phyloP scores from a whole-genome alignment of 1,140 invertebrate genomes.

The Aricia agestis region DNA sequence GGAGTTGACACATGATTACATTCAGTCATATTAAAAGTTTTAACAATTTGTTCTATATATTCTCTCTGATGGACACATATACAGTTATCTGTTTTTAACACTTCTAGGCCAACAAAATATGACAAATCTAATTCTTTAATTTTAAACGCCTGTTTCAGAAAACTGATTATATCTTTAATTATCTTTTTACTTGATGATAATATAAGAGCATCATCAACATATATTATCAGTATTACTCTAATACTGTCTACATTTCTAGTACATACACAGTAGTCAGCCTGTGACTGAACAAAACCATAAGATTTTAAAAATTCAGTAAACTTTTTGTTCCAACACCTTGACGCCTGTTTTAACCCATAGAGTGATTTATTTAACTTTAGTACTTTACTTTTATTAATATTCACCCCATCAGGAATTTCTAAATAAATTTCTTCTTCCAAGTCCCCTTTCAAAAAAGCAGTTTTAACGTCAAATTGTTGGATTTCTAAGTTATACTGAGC shows the following conservation, averaged over 20 bases:
- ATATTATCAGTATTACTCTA: too few relatives aligned
- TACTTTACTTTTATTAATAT: constrained; percentile 17
- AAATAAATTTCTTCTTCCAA: constrained; percentile 49
- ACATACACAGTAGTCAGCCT: constrained; percentile 37
- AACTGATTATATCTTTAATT: too few relatives aligned
- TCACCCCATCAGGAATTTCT: constrained; percentile 41
- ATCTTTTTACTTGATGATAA: too few relatives aligned
- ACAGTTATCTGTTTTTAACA: constrained; percentile 14
- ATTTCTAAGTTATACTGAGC: constrained; percentile 47
- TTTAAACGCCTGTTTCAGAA: too few relatives aligned
- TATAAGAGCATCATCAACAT: too few relatives aligned
- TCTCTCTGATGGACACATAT: constrained; percentile 1
- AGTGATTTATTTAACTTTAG: constrained; percentile 37
- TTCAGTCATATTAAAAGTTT: constrained; percentile 20
- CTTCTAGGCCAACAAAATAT: neutral
- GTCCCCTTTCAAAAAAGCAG: constrained; percentile 65
- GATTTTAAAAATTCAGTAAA: constrained; percentile 40
- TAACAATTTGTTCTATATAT: too few relatives aligned
- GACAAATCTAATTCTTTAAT: too few relatives aligned
- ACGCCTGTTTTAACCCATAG: constrained; percentile 45
- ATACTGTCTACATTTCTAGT: constrained; percentile 22
- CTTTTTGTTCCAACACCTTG: constrained; percentile 47
- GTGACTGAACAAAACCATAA: constrained; percentile 38
- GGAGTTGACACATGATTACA: neutral
- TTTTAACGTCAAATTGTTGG: constrained; percentile 65